These are phyloP conservation scores for Pogonophryne albipinna DNA, from an alignment of 2,797 vertebrate genomes.

Conservation along the genomic window DNA sequence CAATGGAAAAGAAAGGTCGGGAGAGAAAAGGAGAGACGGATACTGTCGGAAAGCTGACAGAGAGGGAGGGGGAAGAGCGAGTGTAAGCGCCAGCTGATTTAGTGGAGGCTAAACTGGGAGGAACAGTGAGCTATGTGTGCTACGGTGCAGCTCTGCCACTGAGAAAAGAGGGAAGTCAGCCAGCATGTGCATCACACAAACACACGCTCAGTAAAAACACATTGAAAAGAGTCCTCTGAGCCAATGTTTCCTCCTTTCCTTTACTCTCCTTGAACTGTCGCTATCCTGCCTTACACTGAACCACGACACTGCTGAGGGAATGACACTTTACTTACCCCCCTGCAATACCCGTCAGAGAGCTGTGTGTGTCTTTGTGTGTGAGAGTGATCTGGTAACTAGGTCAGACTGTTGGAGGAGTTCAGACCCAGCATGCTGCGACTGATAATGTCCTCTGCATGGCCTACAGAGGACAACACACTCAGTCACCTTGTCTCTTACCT, in stretches of 20 bases:
- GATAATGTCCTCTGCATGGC: slow-evolving; percentile 52
- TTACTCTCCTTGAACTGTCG: slow-evolving; percentile 65
- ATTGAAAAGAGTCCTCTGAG: slow-evolving; percentile 52
- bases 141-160: slow-evolving; percentile 56
- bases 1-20: background rate
- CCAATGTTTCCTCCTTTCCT: slow-evolving; percentile 55
- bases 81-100: slow-evolving; percentile 59
- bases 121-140: slow-evolving; percentile 73
- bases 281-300: slow-evolving; percentile 46
- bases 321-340: slow-evolving; percentile 53
- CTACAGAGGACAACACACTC: slow-evolving; percentile 42
- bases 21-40: slow-evolving; percentile 2
- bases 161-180: slow-evolving; percentile 56
- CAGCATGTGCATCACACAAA: slow-evolving; percentile 44
- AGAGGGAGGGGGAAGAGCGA: background rate
- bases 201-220: slow-evolving; percentile 30
- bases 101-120: slow-evolving; percentile 59
- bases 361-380: slow-evolving; percentile 25
- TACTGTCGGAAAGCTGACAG: background rate
- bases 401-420: slow-evolving; percentile 57
- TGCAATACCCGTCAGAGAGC: slow-evolving; percentile 47
- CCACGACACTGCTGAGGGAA: slow-evolving; percentile 49
- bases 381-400: slow-evolving; percentile 63
- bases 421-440: slow-evolving; percentile 40
- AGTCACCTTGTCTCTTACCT: slow-evolving; percentile 30